Evolutionary conservation across 1,140 invertebrate species (phyloP).

Genomic region (Tetragonula clypearis): DNA sequence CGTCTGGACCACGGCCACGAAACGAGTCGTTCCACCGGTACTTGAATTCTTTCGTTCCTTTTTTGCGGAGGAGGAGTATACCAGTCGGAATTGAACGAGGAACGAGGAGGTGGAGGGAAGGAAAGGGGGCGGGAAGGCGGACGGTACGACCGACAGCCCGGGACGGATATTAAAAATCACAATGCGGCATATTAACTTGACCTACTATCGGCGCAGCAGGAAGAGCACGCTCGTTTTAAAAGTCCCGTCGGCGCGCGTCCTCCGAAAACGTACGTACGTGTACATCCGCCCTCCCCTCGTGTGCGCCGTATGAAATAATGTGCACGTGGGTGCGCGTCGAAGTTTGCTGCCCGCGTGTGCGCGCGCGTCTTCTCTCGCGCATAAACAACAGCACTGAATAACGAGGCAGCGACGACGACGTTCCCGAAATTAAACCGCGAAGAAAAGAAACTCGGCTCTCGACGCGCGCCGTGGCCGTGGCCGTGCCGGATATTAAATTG

Average conservation of each 20-base stretch:
- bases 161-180: constrained; percentile 77
- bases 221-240: constrained; percentile 62
- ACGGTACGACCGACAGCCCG: constrained; percentile 57
- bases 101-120: constrained; percentile 44
- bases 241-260: constrained; percentile 53
- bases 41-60: constrained; percentile 71
- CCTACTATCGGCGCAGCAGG: constrained; percentile 72
- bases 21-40: constrained; percentile 73
- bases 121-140: constrained; percentile 44
- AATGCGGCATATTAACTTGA: constrained; percentile 79
- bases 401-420: constrained; percentile 20
- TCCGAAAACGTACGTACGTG: constrained; percentile 45
- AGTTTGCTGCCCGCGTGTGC: neutral
- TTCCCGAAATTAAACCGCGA: constrained; percentile 12
- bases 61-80: constrained; percentile 67
- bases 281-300: constrained; percentile 9
- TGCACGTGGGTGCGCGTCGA: constrained; percentile 44
- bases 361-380: neutral
- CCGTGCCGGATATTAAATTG: neutral
- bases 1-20: constrained; percentile 55
- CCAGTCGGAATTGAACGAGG: constrained; percentile 50
- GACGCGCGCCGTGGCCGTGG: neutral
- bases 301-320: constrained; percentile 27
- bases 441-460: neutral
- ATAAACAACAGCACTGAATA: constrained; percentile 47